phyloP scores from a whole-genome alignment of 92 coral and sea anemone species.

The Phenganax marumi region DNA sequence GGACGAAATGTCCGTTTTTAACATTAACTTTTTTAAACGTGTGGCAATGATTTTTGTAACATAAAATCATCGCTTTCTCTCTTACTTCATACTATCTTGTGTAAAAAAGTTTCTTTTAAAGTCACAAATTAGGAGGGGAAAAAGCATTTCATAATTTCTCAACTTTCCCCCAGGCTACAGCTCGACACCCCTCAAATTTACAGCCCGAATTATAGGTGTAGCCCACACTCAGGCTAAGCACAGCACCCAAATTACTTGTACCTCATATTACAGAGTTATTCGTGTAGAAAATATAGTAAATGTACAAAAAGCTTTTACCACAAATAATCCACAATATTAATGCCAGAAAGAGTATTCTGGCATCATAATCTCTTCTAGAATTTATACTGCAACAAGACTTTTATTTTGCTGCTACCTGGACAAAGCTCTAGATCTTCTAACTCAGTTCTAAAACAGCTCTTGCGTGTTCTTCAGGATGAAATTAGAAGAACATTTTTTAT shows the following conservation, averaged over 20 bases:
- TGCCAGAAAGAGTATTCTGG: background rate
- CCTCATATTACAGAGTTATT: no score
- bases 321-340: background rate
- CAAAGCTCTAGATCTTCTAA: no score
- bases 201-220: no score
- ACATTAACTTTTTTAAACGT: background rate
- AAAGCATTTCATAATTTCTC: background rate
- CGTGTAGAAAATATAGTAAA: background rate
- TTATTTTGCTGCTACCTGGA: background rate
- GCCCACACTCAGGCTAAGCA: no score
- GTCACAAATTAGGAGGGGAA: background rate
- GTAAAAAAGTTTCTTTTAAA: background rate
- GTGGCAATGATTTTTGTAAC: no score
- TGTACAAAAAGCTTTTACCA: background rate
- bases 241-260: no score
- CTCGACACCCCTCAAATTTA: no score
- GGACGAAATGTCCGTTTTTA: conserved; percentile 16
- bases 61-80: no score
- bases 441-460: no score
- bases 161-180: background rate
- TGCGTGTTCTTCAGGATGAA: no score
- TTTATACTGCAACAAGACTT: background rate
- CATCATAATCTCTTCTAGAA: background rate
- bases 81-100: no score
- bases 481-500: no score